These are phyloP conservation scores for Drosophila mimica DNA, from an alignment of 2,888 invertebrate species.

Conservation along the genomic window DNA sequence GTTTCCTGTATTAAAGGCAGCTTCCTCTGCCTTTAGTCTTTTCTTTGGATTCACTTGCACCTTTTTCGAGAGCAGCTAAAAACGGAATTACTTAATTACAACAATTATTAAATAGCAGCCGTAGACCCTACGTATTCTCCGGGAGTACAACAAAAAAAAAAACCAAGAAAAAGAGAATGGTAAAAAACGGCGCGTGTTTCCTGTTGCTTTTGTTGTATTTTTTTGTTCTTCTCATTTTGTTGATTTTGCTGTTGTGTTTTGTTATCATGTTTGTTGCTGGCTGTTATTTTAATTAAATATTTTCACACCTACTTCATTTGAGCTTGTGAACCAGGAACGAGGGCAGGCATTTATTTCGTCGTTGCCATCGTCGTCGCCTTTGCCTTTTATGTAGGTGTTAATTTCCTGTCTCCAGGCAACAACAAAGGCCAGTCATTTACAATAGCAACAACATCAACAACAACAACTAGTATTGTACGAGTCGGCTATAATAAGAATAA, in stretches of 20 bases:
- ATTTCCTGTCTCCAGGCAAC: conserved; percentile 69
- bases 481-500: conserved; percentile 75
- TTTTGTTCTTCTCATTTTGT: conserved; percentile 25
- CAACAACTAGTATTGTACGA: conserved; percentile 22
- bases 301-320: conserved; percentile 80
- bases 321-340: conserved; percentile 35
- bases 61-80: conserved; percentile 45
- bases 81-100: conserved; percentile 82
- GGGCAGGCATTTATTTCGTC: conserved; percentile 31
- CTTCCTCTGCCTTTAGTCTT: conserved; percentile 53
- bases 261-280: conserved; percentile 50
- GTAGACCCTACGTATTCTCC: conserved; percentile 57
- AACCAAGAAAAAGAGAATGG: conserved; percentile 18
- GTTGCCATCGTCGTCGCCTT: conserved; percentile 19
- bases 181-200: conserved; percentile 48
- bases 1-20: conserved; percentile 71
- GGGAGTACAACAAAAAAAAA: conserved; percentile 8
- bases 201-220: conserved; percentile 46
- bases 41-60: conserved; percentile 48
- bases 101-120: conserved; percentile 80
- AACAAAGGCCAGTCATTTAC: conserved; percentile 25
- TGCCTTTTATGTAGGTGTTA: conserved; percentile 72
- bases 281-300: conserved; percentile 83
- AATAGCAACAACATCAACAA: conserved; percentile 24
- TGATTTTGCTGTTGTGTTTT: conserved; percentile 22